Evolutionary conservation across 2,797 vertebrate species (phyloP).

Genomic region (Peromyscus eremicus): DNA sequence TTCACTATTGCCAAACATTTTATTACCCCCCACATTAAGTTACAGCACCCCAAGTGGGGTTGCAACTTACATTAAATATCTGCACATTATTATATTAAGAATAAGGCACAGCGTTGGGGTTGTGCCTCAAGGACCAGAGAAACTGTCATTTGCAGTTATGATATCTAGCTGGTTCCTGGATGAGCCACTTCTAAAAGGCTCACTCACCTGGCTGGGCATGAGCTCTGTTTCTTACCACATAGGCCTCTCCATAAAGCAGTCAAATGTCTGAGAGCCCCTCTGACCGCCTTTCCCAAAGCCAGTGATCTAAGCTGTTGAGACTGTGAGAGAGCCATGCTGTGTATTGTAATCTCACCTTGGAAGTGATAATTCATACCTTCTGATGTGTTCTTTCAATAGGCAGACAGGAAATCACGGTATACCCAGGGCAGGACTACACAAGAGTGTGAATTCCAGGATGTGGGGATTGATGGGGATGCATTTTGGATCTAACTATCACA

Average conservation of each 20-base stretch:
- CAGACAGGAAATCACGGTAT: constrained; percentile 6
- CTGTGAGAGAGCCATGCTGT: background rate
- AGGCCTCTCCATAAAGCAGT: background rate
- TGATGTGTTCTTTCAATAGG: constrained; percentile 9
- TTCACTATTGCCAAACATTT: background rate
- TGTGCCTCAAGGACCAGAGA: background rate
- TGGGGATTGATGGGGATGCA: background rate
- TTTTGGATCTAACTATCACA: background rate
- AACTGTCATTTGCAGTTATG: background rate
- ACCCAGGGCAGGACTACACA: background rate
- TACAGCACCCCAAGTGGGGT: background rate
- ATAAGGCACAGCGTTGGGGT: background rate
- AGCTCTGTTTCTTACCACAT: background rate
- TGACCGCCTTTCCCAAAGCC: background rate
- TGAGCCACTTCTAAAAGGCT: background rate
- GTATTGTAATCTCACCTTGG: constrained; percentile 40
- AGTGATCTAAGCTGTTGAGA: constrained; percentile 4
- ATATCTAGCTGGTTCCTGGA: background rate
- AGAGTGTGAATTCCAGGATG: constrained; percentile 43
- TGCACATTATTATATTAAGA: background rate
- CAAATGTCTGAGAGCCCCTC: background rate
- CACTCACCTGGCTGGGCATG: background rate
- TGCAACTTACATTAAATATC: background rate
- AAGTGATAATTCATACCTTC: background rate
- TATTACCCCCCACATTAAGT: background rate